A percentile compares a stretch with the other conserved stretches of the same genome.
Evolutionary conservation across 2,888 invertebrate genomes (phyloP).

Genomic region (Tachina grossa): DNA sequence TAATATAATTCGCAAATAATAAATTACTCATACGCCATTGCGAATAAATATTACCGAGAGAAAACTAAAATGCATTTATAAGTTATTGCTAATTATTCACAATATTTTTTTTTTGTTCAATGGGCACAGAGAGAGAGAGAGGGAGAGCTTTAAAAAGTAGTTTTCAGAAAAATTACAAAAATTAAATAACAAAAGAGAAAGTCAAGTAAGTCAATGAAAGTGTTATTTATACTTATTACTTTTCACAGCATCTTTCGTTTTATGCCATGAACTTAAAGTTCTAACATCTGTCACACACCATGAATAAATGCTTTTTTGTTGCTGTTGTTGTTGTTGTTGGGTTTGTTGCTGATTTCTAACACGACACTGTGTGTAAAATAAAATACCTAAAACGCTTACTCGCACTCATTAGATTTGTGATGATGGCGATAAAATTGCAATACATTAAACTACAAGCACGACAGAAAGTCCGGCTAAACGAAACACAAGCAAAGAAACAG

Average conservation of each 20-base stretch:
- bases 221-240: too few relatives aligned
- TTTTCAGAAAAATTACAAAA: too few relatives aligned
- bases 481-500: conserved; percentile 3
- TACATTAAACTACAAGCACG: neutral
- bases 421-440: neutral
- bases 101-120: too few relatives aligned
- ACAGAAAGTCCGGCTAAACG: neutral
- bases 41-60: too few relatives aligned
- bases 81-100: too few relatives aligned
- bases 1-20: too few relatives aligned
- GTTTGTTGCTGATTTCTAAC: neutral
- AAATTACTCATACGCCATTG: too few relatives aligned
- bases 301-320: conserved; percentile 44
- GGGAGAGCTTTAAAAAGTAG: too few relatives aligned
- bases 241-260: neutral
- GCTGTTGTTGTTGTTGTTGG: neutral
- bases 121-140: too few relatives aligned
- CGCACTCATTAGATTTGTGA: neutral
- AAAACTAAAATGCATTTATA: too few relatives aligned
- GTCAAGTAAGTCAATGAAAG: too few relatives aligned
- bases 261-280: conserved; percentile 3
- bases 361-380: conserved; percentile 3
- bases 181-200: too few relatives aligned
- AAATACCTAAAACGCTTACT: conserved; percentile 37
- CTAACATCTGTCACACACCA: conserved; percentile 51